Evolutionary conservation across 2,113 vertebrate genomes (phyloP).

Genomic region (Colinus virginianus): DNA sequence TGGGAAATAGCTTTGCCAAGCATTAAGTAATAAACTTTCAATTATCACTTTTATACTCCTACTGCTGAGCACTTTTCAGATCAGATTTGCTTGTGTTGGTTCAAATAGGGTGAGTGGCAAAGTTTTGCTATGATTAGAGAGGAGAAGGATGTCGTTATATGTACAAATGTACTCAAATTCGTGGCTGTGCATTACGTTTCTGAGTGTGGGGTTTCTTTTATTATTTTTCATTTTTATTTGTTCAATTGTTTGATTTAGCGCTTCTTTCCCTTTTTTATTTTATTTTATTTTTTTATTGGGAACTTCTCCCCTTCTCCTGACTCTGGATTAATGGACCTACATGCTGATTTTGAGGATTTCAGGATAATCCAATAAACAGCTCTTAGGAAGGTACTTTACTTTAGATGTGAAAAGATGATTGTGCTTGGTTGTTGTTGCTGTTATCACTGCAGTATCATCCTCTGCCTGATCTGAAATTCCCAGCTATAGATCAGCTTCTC

Average conservation of each 20-base stretch:
- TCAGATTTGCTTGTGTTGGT: slow-evolving; percentile 23
- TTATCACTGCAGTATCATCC: neutral
- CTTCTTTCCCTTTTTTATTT: neutral
- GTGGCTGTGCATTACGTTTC: neutral
- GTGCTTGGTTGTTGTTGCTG: slow-evolving; percentile 1
- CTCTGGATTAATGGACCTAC: slow-evolving; percentile 4
- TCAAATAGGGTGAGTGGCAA: slow-evolving; percentile 22
- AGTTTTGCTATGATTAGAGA: neutral
- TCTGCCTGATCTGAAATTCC: neutral
- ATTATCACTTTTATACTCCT: slow-evolving; percentile 35
- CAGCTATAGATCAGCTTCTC: neutral
- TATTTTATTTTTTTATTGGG: neutral
- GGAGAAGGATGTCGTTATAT: neutral
- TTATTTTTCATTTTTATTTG: neutral
- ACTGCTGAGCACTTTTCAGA: neutral
- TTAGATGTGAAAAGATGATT: neutral
- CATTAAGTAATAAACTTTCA: slow-evolving; percentile 62
- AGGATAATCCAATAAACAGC: slow-evolving; percentile 2
- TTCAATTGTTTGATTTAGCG: neutral
- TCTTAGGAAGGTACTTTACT: slow-evolving; percentile 21
- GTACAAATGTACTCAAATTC: neutral
- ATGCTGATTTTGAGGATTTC: slow-evolving; percentile 17
- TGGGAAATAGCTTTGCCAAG: slow-evolving; percentile 50
- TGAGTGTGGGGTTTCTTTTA: neutral
- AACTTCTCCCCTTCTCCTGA: neutral